Evolutionary conservation across 2,888 invertebrate species (phyloP), one percentile per base, ranked within the genome.

Genomic region (Pecten maximus): DNA sequence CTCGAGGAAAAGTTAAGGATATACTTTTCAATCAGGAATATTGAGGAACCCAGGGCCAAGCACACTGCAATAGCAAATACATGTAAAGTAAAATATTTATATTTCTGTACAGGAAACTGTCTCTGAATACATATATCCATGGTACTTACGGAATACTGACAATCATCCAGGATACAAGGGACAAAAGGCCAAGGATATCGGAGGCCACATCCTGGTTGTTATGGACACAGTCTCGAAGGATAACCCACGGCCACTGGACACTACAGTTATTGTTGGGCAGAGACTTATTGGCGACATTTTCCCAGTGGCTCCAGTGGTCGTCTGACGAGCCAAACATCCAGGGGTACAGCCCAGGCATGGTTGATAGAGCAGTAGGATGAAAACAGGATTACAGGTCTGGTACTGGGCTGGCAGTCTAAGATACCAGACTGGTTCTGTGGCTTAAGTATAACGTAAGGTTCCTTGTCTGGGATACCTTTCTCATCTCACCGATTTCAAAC

Each of bases 91-190:
- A n/a, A n/a, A n/a, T n/a, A n/a, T n/a, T n/a, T n/a, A n/a, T n/a
- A n/a, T n/a, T n/a, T n/a, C n/a, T n/a, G n/a, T n/a, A n/a, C n/a
- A n/a, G n/a, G 0, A 40, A 40, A 54, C 19, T 39, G 3, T 16
- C n/a, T 44, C 0, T 39, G 39, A 28, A 44, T n/a, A 19, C 6
- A 54, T 54, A 2, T 54, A n/a, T 54, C 19, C 1, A 6, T 23
- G n/a, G 40, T 89, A 93, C 95, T 94, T 92, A 95, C 95, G 95
- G 95, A 88, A 95, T 91, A 23, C 93, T 93, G 19, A 95, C 95
- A 74, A 94, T 86, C 92, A 95, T 92, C 95, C 95, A 96, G 35
- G 93, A 92, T 0, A 93, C 23, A 28, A 95, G 93, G 40, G 95
- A 95, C 3, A 92, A 91, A 28, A 96, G 91, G 0, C 96, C 96